Evolutionary conservation across 2,113 vertebrate species (phyloP).

Genomic region (Fukomys damarensis): DNA sequence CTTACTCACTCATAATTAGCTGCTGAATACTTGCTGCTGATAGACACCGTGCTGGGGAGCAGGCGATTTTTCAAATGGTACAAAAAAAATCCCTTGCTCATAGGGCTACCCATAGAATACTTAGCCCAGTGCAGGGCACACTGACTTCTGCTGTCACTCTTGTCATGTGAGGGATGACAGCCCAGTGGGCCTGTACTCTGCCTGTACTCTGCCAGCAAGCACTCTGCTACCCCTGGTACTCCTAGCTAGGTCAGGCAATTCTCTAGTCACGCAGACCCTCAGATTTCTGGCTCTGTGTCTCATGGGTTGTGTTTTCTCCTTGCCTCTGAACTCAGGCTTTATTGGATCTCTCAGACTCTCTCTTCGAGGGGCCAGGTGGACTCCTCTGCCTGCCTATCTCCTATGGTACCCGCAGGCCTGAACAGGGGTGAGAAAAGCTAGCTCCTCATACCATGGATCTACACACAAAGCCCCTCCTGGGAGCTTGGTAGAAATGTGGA

Average conservation of each 20-base stretch:
- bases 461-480: too few relatives aligned
- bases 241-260: background rate
- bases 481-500: background rate
- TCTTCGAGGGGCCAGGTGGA: background rate
- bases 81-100: background rate
- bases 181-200: background rate
- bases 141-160: background rate
- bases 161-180: accelerated
- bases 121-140: background rate
- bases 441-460: too few relatives aligned
- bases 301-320: background rate
- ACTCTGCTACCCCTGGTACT: background rate
- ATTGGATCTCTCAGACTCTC: background rate
- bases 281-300: background rate
- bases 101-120: background rate
- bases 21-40: background rate
- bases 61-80: background rate
- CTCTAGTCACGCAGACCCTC: background rate
- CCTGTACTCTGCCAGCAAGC: background rate
- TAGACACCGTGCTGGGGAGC: background rate
- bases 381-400: background rate
- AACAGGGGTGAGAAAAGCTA: background rate
- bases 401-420: background rate
- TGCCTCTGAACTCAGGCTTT: background rate
- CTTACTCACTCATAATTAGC: background rate